Conservation (phyloP, 2,888 invertebrate genomes). For the Adineta ricciae region DNA sequence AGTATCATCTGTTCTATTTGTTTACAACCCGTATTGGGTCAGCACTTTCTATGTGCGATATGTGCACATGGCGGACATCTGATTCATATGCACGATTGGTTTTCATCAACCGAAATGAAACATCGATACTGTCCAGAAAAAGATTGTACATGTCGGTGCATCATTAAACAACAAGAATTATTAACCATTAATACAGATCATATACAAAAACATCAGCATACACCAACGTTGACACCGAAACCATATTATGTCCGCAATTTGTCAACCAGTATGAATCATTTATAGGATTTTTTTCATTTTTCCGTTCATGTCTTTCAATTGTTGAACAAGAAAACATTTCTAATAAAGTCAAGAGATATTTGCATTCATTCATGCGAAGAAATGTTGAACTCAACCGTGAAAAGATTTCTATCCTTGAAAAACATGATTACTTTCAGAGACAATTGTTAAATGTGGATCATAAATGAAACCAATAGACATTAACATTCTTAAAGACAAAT, state of each 20-base stretch:
- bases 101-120: not conserved
- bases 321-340: not conserved
- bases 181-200: not conserved
- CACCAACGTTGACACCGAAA: not conserved
- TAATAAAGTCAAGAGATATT: no score
- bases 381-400: no score
- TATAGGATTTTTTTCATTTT: not conserved
- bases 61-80: not conserved
- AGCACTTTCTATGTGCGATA: not conserved
- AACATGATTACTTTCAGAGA: no score
- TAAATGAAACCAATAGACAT: not conserved
- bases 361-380: no score
- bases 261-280: not conserved
- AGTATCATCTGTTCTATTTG: not conserved
- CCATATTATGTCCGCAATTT: not conserved
- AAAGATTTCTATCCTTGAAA: no score
- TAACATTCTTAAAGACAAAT: not conserved
- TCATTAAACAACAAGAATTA: not conserved
- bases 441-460: no score
- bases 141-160: not conserved
- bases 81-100: not conserved
- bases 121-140: slow-evolving; percentile 7
- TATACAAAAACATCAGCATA: not conserved
- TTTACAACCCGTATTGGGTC: not conserved
- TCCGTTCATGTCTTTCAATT: not conserved